Evolutionary conservation across 1,140 invertebrate genomes (phyloP), one percentile per base, ranked within the genome.

Genomic region (Brachystomella parvula): DNA sequence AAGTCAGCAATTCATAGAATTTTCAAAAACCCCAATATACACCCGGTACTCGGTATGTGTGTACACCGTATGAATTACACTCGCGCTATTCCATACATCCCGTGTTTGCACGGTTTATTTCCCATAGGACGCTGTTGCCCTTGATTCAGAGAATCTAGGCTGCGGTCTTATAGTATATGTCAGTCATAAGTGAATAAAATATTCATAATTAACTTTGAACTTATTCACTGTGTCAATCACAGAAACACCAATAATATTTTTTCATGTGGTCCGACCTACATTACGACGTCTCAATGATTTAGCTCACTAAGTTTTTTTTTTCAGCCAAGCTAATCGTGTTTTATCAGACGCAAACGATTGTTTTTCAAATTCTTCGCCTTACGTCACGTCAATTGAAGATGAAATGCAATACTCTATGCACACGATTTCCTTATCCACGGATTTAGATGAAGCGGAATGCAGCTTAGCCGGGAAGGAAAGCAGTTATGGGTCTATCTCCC

Each of bases 311-410:
- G 49, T 53, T 19, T 26, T 15, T 3, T 19, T 61, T 66, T 74
- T 66, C 73, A 84, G 82, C 68, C 81, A 83, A 72, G 82, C 83
- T 15, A 85, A 85, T 73, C 80, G 81, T 68, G 79, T 80, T 61
- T 74, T 85, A 1, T 81, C 83, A 69, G 84, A 85, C 69, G 82
- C 83, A 3, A 84, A 84, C 73, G 84, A 85, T 70, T 80, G 79
- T 71, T 76, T 85, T 19, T 67, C 76, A 3, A 70, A 62, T 26
- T 15, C 29, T 32, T 12, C 12, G 21, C 26, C 30, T 31, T 59
- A 29, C 30, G 9, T 17, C 57, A 44, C 9, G 39, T 44, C 60
- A 6, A 3, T 60, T 12, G 29, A 60, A 15, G 58, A 60, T 60
- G 58, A 60, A 3, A 6, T 26, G 9, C 58, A 30, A 24, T 9